phyloP scores from a whole-genome alignment of 2,113 vertebrate species.

The Puntigrus tetrazona region DNA sequence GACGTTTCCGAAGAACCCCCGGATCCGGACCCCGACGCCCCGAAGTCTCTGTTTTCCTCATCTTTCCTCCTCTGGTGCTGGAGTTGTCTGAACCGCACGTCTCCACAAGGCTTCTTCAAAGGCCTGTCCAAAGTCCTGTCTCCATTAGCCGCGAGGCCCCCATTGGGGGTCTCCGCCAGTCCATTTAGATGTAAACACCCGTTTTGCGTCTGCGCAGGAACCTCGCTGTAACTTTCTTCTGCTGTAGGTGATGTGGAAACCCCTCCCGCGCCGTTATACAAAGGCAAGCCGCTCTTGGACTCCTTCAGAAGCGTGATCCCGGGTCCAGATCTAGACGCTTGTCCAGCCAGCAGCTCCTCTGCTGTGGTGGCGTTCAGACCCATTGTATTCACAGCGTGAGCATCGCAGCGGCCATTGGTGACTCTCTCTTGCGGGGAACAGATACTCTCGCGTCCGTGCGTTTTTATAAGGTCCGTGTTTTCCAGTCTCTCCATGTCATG shows the following conservation, averaged over 20 bases:
- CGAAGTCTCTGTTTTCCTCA: constrained; percentile 64
- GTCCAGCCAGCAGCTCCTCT: constrained; percentile 66
- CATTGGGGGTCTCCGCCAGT: constrained; percentile 32
- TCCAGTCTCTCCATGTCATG: constrained; percentile 79
- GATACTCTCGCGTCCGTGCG: constrained; percentile 48
- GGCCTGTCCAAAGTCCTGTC: constrained; percentile 61
- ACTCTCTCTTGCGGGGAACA: constrained; percentile 54
- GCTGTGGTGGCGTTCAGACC: constrained; percentile 69
- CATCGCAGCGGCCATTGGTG: constrained; percentile 48
- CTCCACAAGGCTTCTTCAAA: constrained; percentile 62
- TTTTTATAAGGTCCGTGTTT: constrained; percentile 69
- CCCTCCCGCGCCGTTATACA: constrained; percentile 59
- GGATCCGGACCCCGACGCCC: constrained; percentile 32
- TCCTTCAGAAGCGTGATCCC: constrained; percentile 62
- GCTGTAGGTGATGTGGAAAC: constrained; percentile 62
- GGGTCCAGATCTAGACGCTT: constrained; percentile 67
- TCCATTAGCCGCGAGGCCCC: constrained; percentile 23
- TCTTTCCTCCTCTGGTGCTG: constrained; percentile 65
- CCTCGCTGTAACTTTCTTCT: constrained; percentile 64
- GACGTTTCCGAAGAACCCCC: neutral
- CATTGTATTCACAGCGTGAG: constrained; percentile 63
- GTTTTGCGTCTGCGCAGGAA: constrained; percentile 61
- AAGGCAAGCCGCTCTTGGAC: constrained; percentile 65
- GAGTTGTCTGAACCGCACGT: constrained; percentile 62
- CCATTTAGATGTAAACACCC: constrained; percentile 57